These are phyloP conservation scores for Aphidius ervi DNA, from an alignment of 1,140 invertebrate species.

Conservation along the genomic window DNA sequence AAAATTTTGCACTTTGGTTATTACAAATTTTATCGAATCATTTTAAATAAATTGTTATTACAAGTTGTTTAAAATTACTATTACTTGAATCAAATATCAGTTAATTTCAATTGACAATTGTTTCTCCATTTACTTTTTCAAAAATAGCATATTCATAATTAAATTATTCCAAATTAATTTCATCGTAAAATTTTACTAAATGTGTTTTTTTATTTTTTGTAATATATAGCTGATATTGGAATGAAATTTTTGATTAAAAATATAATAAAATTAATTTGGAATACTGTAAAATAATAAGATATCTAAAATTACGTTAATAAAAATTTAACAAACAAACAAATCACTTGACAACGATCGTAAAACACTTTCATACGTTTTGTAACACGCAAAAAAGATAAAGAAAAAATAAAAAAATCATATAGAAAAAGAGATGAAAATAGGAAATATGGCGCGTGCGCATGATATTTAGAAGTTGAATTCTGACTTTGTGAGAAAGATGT, in stretches of 20 bases:
- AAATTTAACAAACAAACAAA: neutral
- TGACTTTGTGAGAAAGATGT: slow-evolving; percentile 23
- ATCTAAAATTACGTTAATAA: no score
- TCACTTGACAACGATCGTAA: neutral
- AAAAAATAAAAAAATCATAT: slow-evolving; percentile 5
- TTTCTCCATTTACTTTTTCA: no score
- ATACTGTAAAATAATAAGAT: no score
- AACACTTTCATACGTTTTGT: neutral
- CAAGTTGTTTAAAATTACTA: neutral
- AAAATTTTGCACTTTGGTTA: slow-evolving; percentile 2
- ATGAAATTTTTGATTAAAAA: no score
- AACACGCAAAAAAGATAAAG: slow-evolving; percentile 10
- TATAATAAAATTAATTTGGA: no score
- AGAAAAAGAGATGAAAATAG: slow-evolving; percentile 16
- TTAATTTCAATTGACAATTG: no score
- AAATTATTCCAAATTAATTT: no score
- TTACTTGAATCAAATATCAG: no score
- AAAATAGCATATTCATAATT: no score
- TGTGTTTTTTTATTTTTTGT: no score
- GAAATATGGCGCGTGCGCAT: slow-evolving; percentile 42
- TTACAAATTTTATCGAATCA: neutral
- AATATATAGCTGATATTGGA: no score
- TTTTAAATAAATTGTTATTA: neutral
- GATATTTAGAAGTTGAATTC: slow-evolving; percentile 45
- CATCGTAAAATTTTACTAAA: no score